Evolutionary conservation across 2,888 invertebrate genomes (phyloP), one percentile per base, ranked within the genome.

Genomic region (Xestobium rufovillosum): DNA sequence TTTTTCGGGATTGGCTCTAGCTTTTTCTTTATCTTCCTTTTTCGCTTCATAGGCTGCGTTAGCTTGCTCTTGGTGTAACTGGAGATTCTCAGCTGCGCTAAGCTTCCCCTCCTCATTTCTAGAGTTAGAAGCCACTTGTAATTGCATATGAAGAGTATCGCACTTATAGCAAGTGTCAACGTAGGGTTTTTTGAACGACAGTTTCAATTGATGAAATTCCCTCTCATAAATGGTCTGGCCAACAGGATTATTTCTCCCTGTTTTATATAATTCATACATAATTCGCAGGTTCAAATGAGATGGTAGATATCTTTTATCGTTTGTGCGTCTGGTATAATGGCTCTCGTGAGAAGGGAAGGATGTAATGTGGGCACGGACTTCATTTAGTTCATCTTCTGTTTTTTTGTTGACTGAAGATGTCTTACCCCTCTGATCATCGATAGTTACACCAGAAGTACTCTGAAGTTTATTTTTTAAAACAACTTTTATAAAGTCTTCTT

Each of bases 401-500:
- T 39, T 17, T 34, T 39, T 39, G n/a, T 39, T 8, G n/a, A 19
- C 6, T n/a, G n/a, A n/a, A n/a, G n/a, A n/a, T n/a, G n/a, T n/a
- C n/a, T n/a, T n/a, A n/a, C n/a, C n/a, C 44, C 44, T 34, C 35
- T 19, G 6, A 6, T 19, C 23, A n/a, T n/a, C n/a, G 23, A n/a
- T n/a, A 6, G n/a, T n/a, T n/a, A 19, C n/a, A 8, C 23, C 23
- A 8, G 23, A 19, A 6, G n/a, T 8, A n/a, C n/a, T 19, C n/a
- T 19, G 6, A 19, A 19, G 6, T 19, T 19, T 19, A n/a, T 19
- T 40, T 17, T 43, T 46, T 8, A 36, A 34, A 23, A 44, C 42
- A 16, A 29, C 46, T 44, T 43, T 41, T 41, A 43, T 31, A 33
- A 48, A 42, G 37, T 38, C 34, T 14, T 47, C 37, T 13, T 39